Conservation (phyloP, 2,888 invertebrate genomes). For the Abrostola tripartita region DNA sequence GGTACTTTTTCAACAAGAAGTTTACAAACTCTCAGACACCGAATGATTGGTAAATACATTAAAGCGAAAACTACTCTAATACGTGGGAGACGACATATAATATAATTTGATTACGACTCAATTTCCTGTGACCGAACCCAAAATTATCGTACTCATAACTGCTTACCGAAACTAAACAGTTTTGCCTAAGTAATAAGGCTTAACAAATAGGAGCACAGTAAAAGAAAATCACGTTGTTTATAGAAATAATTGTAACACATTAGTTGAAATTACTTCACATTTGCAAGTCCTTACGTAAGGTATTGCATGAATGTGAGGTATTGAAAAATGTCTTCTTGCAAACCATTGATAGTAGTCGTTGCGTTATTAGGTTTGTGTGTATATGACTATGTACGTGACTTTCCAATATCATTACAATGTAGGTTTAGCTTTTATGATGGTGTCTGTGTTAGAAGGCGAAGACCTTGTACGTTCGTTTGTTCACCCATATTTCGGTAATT, state of each 20-base stretch:
- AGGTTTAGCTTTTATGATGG: slow-evolving; percentile 8
- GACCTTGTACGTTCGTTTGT: not conserved
- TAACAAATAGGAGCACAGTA: slow-evolving; percentile 9
- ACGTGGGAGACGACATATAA: slow-evolving; percentile 21
- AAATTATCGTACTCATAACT: slow-evolving; percentile 16
- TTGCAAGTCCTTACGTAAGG: slow-evolving; percentile 42
- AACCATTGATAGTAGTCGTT: slow-evolving; percentile 20
- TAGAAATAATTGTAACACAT: slow-evolving; percentile 40
- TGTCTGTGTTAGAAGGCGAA: not conserved
- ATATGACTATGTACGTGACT: slow-evolving; percentile 44
- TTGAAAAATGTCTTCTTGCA: slow-evolving; percentile 34
- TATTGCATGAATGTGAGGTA: slow-evolving; percentile 22
- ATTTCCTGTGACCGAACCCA: slow-evolving; percentile 35
- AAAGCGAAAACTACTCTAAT: slow-evolving; percentile 29
- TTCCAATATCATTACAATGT: slow-evolving; percentile 13
- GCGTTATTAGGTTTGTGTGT: slow-evolving; percentile 1
- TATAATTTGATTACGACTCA: slow-evolving; percentile 43
- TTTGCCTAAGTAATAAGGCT: slow-evolving; percentile 13
- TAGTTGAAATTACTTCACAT: slow-evolving; percentile 42
- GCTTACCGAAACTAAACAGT: slow-evolving; percentile 24
- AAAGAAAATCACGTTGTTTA: slow-evolving; percentile 28
- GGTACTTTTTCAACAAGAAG: slow-evolving; percentile 8
- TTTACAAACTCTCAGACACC: not conserved
- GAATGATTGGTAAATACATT: slow-evolving; percentile 29
- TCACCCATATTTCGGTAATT: not conserved